phyloP scores from a whole-genome alignment of 2,888 invertebrate genomes.

The Agriopis leucophaearia region DNA sequence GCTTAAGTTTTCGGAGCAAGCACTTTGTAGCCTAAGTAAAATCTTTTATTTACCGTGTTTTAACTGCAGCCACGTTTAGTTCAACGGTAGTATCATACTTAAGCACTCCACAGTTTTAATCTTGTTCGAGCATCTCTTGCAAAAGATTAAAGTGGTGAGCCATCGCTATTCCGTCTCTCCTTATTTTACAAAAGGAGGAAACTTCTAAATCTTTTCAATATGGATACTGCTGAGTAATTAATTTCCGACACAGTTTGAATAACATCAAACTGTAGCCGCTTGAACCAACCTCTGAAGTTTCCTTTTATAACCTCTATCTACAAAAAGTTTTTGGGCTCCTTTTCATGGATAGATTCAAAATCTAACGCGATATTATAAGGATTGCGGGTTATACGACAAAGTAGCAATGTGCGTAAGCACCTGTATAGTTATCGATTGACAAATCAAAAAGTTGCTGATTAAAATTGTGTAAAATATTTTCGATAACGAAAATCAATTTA shows the following conservation, averaged over 20 bases:
- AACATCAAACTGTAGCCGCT: slow-evolving; percentile 6
- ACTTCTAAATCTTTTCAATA: slow-evolving; percentile 20
- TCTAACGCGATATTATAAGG: not conserved
- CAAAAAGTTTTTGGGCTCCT: not conserved
- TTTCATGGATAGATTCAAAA: not conserved
- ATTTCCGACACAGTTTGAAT: slow-evolving; percentile 5
- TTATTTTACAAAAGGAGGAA: slow-evolving; percentile 12
- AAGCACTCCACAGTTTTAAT: slow-evolving; percentile 7
- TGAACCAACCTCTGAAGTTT: not conserved
- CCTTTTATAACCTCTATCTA: not conserved
- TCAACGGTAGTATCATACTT: not conserved
- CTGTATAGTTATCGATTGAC: too few relatives aligned
- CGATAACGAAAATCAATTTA: not conserved
- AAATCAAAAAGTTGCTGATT: too few relatives aligned
- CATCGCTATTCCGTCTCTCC: slow-evolving; percentile 1
- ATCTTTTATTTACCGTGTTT: not conserved
- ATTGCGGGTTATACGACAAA: not conserved
- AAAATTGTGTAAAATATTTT: too few relatives aligned
- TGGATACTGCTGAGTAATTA: slow-evolving; percentile 14
- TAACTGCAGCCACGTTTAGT: not conserved
- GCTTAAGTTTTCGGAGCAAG: too few relatives aligned
- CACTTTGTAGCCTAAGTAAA: too few relatives aligned
- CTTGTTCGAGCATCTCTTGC: not conserved
- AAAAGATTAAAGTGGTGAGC: slow-evolving; percentile 13
- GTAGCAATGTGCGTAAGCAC: too few relatives aligned